Percentiles rank a stretch among this genome's conserved stretches.
These are phyloP conservation scores for Ceryle rudis DNA, from an alignment of 2,797 vertebrate species.

Conservation along the genomic window DNA sequence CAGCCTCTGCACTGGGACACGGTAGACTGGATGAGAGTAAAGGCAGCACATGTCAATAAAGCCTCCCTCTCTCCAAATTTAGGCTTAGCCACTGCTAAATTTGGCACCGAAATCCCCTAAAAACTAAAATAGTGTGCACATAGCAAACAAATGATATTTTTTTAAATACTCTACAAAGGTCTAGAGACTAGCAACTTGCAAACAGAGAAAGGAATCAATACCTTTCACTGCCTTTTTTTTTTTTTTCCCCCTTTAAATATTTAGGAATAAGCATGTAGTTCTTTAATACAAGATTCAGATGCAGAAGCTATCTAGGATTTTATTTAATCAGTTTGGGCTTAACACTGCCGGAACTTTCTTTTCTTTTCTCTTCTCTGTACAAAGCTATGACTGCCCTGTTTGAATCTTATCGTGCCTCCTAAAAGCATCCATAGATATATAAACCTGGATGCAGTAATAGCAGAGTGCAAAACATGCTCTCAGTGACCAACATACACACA, in stretches of 20 bases:
- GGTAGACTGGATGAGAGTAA: neutral
- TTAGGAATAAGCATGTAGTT: neutral
- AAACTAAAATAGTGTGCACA: neutral
- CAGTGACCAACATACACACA: fast-evolving
- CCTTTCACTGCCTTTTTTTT: neutral
- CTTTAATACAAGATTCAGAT: neutral
- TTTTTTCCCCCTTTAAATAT: neutral
- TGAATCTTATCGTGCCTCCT: neutral
- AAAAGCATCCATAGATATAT: neutral
- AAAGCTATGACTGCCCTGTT: neutral
- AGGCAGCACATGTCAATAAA: neutral
- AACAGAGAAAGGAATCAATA: neutral
- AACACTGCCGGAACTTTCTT: neutral
- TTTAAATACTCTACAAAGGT: neutral
- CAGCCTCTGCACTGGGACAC: neutral
- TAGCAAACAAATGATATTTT: neutral
- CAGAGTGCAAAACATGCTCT: neutral
- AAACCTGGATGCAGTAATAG: neutral
- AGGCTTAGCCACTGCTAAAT: neutral
- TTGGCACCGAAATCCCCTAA: neutral
- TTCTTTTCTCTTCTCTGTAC: neutral
- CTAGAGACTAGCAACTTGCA: neutral
- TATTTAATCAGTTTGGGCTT: neutral
- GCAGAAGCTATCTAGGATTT: neutral
- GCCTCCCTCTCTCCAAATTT: neutral